Percentiles rank a stretch among this genome's conserved stretches.
phyloP scores from a whole-genome alignment of 2,113 vertebrate species.

The Rhombomys opimus region DNA sequence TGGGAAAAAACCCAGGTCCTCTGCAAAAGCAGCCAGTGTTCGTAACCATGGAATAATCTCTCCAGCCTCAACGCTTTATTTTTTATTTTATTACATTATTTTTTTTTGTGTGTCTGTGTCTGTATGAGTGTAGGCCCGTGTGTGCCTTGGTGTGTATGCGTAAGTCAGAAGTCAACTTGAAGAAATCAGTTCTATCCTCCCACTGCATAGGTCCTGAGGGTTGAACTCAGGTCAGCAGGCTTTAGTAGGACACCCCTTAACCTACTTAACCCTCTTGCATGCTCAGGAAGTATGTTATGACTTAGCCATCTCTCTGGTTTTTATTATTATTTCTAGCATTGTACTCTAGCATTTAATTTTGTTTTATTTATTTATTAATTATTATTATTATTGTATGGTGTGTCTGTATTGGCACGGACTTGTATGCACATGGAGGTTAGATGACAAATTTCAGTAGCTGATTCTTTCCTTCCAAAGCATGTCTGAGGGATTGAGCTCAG shows the following conservation, averaged over 20 bases:
- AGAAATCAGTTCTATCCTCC: background rate
- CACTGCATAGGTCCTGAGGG: background rate
- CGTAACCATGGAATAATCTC: background rate
- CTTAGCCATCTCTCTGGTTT: background rate
- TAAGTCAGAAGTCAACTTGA: background rate
- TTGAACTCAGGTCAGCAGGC: background rate
- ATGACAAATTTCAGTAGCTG: background rate
- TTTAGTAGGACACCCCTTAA: background rate
- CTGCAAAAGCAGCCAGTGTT: background rate
- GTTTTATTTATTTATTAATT: background rate
- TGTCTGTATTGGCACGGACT: background rate
- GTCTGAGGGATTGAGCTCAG: background rate
- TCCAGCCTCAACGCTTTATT: background rate
- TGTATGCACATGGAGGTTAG: background rate
- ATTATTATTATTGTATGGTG: background rate
- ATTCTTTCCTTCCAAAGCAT: background rate
- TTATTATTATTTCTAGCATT: slow-evolving; percentile 33
- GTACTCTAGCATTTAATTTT: slow-evolving; percentile 2
- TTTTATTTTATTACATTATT: background rate
- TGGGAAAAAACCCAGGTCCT: background rate
- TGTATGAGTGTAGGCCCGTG: background rate
- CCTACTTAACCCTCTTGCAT: background rate
- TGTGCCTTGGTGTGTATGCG: background rate
- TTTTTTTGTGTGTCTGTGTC: background rate
- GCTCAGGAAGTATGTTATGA: background rate